Evolutionary conservation across 2,888 invertebrate species (phyloP).

Genomic region (Seira sanloemensis): DNA sequence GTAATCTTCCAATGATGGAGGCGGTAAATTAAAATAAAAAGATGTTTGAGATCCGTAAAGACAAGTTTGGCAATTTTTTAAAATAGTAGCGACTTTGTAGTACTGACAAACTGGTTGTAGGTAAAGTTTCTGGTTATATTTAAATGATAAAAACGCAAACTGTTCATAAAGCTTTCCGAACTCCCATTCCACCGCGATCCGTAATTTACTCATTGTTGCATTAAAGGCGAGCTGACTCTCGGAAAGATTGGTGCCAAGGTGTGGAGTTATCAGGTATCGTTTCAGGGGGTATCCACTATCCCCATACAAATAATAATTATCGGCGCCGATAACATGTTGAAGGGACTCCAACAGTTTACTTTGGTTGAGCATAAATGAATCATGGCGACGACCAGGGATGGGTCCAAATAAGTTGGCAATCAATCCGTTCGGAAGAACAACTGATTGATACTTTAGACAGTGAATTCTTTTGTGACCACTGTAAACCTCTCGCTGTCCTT

Average conservation of each 20-base stretch:
- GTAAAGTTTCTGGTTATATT: not conserved
- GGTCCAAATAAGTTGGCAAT: constrained; percentile 26
- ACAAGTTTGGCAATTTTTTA: constrained; percentile 21
- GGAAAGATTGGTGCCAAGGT: not conserved
- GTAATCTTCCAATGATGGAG: constrained; percentile 15
- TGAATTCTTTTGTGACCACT: constrained; percentile 34
- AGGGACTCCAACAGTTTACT: not conserved
- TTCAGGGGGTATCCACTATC: constrained; percentile 20
- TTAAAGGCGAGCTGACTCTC: not conserved
- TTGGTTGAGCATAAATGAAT: constrained; percentile 22
- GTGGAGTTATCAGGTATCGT: not conserved
- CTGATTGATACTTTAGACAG: constrained; percentile 25
- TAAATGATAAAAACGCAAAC: not conserved
- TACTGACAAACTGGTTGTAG: constrained; percentile 13
- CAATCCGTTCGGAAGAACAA: constrained; percentile 21
- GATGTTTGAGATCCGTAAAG: constrained; percentile 22
- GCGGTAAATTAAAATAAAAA: constrained; percentile 2
- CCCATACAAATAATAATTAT: constrained; percentile 16
- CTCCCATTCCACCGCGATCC: constrained; percentile 3
- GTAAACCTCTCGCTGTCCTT: constrained; percentile 3
- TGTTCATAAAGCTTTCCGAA: not conserved
- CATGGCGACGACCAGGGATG: constrained; percentile 21
- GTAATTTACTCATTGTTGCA: not conserved
- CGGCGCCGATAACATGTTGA: not conserved
- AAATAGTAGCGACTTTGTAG: not conserved